These are phyloP conservation scores for Theristus sp. DNA, from an alignment of 2,888 invertebrate species.

Conservation along the genomic window DNA sequence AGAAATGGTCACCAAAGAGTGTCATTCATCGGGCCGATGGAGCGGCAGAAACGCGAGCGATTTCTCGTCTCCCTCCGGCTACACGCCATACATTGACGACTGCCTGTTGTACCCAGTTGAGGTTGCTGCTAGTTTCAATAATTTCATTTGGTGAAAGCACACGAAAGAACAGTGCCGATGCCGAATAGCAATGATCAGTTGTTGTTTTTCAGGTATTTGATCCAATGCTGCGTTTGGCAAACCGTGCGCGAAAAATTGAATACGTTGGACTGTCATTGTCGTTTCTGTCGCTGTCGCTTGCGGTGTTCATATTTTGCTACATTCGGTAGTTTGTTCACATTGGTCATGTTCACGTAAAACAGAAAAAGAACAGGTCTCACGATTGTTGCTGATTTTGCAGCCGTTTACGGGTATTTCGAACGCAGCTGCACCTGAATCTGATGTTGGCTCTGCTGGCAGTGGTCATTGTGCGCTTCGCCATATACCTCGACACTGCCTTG, in stretches of 20 bases:
- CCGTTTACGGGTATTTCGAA: constrained; percentile 35
- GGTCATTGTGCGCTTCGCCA: constrained; percentile 32
- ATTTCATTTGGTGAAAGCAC: no score
- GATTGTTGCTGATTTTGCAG: constrained; percentile 19
- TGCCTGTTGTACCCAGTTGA: no score
- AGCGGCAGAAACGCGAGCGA: no score
- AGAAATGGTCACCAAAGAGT: no score
- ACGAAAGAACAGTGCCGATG: no score
- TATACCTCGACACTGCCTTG: constrained; percentile 30
- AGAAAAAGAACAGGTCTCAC: not conserved
- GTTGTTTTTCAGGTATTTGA: no score
- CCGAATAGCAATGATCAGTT: no score
- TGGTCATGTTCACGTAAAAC: not conserved
- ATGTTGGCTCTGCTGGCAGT: constrained; percentile 36
- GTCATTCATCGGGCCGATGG: no score
- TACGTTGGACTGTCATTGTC: constrained; percentile 58
- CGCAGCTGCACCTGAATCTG: constrained; percentile 35
- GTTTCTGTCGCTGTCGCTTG: constrained; percentile 50
- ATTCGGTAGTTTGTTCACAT: constrained; percentile 35
- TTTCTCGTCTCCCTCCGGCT: no score
- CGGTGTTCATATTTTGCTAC: constrained; percentile 55
- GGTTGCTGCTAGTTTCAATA: no score
- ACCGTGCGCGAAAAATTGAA: constrained; percentile 61
- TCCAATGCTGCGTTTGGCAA: no score
- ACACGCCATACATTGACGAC: no score